Conservation (phyloP, 2,888 invertebrate genomes). For the Microplitis deprimator region DNA sequence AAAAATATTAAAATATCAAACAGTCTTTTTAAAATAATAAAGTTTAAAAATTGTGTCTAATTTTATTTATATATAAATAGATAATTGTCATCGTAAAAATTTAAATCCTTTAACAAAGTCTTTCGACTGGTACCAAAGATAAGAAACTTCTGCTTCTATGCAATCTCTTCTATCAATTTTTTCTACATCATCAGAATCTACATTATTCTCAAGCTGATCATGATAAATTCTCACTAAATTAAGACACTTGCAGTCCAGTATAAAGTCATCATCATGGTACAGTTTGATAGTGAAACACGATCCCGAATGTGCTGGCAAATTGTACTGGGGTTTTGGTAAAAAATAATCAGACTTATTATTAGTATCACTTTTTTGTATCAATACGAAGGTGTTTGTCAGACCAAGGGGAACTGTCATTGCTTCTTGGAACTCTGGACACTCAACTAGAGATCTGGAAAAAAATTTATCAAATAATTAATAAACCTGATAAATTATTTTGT, state of each 20-base stretch:
- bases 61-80: conserved; percentile 27
- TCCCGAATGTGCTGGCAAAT: conserved; percentile 48
- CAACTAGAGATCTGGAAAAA: conserved; percentile 63
- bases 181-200: conserved; percentile 43
- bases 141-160: conserved; percentile 46
- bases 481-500: too few relatives aligned
- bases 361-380: conserved; percentile 64
- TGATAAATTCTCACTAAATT: conserved; percentile 61
- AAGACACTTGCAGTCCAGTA: conserved; percentile 56
- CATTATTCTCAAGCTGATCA: conserved; percentile 42
- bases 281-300: conserved; percentile 60
- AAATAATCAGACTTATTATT: conserved; percentile 63
- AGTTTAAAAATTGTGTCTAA: conserved; percentile 7
- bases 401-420: conserved; percentile 62
- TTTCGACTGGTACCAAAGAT: conserved; percentile 67
- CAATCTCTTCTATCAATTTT: conserved; percentile 24
- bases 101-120: conserved; percentile 68
- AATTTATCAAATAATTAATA: conserved; percentile 15
- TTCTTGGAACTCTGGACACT: conserved; percentile 65
- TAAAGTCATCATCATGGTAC: conserved; percentile 51
- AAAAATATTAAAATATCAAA: neutral
- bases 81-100: conserved; percentile 58
- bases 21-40: neutral
- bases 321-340: conserved; percentile 65
- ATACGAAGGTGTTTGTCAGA: conserved; percentile 68